Percentiles rank a stretch among this genome's conserved stretches.
Conservation (phyloP, 92 coral and sea anemone species). For the Epizoanthus illoricatus region DNA sequence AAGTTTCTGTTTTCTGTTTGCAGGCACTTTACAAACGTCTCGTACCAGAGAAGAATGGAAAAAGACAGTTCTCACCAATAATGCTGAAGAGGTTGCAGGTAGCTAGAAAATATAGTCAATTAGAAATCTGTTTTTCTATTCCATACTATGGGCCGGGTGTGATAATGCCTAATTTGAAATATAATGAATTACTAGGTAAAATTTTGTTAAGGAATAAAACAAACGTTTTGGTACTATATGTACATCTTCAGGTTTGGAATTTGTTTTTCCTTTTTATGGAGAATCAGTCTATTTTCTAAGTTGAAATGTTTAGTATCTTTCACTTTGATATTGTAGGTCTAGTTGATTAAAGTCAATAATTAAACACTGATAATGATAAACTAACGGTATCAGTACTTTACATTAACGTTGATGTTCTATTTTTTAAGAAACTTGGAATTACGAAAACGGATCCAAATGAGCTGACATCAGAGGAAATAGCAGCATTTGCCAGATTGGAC, state of each 20-base stretch:
- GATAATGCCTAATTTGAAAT: not conserved
- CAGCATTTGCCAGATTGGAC: constrained; percentile 84
- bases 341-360: too few species aligned
- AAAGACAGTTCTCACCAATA: constrained; percentile 74
- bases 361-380: too few species aligned
- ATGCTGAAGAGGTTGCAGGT: constrained; percentile 92
- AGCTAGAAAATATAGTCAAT: not conserved
- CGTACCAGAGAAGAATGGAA: constrained; percentile 87
- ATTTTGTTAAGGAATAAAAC: too few species aligned
- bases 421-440: constrained; percentile 84
- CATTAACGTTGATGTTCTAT: not conserved
- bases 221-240: too few species aligned
- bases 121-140: not conserved
- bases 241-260: too few species aligned
- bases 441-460: constrained; percentile 91
- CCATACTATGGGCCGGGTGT: not conserved
- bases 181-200: too few species aligned
- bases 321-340: not conserved
- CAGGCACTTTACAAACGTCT: constrained; percentile 90
- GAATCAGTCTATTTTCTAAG: too few species aligned
- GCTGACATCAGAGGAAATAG: constrained; percentile 82
- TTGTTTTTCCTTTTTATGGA: too few species aligned
- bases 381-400: not conserved
- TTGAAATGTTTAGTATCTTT: not conserved
- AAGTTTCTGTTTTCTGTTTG: constrained; percentile 14